Base-by-base conservation (phyloP, 2,888 invertebrate species). In the Cheilosia grossa region DNA sequence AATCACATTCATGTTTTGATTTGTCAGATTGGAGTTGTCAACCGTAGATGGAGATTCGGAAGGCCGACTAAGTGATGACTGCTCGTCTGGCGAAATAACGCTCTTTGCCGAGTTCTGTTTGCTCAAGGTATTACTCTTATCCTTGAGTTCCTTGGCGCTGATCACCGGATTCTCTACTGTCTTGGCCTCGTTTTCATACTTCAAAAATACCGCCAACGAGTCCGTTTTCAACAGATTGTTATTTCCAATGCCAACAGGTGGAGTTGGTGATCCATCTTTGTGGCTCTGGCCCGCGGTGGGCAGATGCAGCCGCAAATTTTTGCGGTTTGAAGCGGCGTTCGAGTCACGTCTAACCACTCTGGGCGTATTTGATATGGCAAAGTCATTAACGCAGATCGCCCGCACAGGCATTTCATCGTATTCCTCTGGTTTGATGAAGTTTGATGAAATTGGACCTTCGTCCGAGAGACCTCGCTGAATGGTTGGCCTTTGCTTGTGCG, bases 381-480 rank as follows among this genome's bases (percentile, higher is more conserved):
- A 91, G 78, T 92, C 92, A 75, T 91, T 92, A 56, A 89, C 90
- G 70, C 92, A 92, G 5, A 90, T 91, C 2, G 92, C 90, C 56
- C 91, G 90, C 0, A 92, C 92, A 0, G 92, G 92, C 91, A 92
- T 91, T 87, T 92, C 92, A 59, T 92, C 92, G 66, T 89, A 92
- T 74, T 92, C 92, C 82, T 92, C 92, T 0, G 92, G 91, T 81
- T 92, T 92, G 15, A 92, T 89, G 78, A 92, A 92, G 78, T 91
- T 92, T 2, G 88, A 89, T 0, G 92, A 92, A 74, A 92, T 92
- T 56, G 92, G 92, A 2, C 92, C 92, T 82, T 92, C 92, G 75
- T 92, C 92, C 27, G 92, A 92, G 49, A 92, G 90, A 0, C 92
- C 92, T 0, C 92, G 90, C 75, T 92, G 92, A 63, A 92, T 91